Conservation (phyloP, 2,113 vertebrate species). For the cattle (Bos taurus) region ARS-UCD2.0 NC_037340.1:47860501-47861000, state of each 20-base stretch:
- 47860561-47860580: not conserved
- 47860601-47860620: not conserved
- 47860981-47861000: not conserved
- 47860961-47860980: not conserved
- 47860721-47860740: not conserved
- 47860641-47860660: not conserved
- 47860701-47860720: not conserved
- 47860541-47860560: not conserved
- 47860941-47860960: not conserved
- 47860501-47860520: not conserved
- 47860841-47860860: not conserved
- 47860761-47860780: not conserved
- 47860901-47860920: not conserved
- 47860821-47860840: not conserved
- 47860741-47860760: not conserved
- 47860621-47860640: not conserved
- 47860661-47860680: not conserved
- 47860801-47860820: not conserved
- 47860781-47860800: not conserved
- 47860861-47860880: not conserved
- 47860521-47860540: not conserved
- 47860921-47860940: fast-evolving
- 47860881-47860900: not conserved
- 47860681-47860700: not conserved
- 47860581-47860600: not conserved